These are phyloP conservation scores for Amblyjoppa proteus DNA, from an alignment of 2,888 invertebrate genomes.

Conservation along the genomic window DNA sequence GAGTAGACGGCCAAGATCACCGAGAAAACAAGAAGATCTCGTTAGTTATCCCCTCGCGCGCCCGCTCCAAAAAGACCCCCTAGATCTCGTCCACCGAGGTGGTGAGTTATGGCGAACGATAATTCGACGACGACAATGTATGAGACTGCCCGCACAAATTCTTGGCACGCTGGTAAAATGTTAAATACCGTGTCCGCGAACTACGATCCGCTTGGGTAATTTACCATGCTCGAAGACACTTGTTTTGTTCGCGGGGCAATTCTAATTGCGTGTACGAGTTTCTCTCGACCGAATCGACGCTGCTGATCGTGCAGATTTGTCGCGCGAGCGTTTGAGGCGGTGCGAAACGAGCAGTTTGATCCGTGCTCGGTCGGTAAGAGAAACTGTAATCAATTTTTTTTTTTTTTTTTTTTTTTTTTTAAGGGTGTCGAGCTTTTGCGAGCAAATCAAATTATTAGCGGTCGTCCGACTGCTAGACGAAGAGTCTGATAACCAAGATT, in stretches of 20 bases:
- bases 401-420: no score
- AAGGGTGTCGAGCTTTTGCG: no score
- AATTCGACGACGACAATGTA: conserved; percentile 23
- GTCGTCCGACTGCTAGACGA: no score
- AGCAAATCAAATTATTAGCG: not conserved
- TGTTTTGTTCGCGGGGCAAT: no score
- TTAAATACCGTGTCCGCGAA: conserved; percentile 2
- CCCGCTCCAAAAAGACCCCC: conserved; percentile 11
- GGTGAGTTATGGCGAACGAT: conserved; percentile 17
- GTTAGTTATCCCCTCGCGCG: conserved; percentile 8
- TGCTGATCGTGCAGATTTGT: no score
- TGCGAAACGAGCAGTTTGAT: not conserved
- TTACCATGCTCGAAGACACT: no score
- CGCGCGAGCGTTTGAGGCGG: no score
- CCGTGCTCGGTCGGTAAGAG: not conserved
- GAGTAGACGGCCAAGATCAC: conserved; percentile 39
- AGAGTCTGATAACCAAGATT: no score
- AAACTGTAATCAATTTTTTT: not conserved
- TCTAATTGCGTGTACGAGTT: no score
- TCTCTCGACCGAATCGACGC: no score
- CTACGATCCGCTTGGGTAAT: not conserved
- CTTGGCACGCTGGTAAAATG: conserved; percentile 14
- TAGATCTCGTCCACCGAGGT: conserved; percentile 25
- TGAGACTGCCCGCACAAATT: conserved; percentile 6
- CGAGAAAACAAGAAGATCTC: conserved; percentile 48